Evolutionary conservation across 2,797 vertebrate genomes (phyloP).

Genomic region (Carduelis carduelis): DNA sequence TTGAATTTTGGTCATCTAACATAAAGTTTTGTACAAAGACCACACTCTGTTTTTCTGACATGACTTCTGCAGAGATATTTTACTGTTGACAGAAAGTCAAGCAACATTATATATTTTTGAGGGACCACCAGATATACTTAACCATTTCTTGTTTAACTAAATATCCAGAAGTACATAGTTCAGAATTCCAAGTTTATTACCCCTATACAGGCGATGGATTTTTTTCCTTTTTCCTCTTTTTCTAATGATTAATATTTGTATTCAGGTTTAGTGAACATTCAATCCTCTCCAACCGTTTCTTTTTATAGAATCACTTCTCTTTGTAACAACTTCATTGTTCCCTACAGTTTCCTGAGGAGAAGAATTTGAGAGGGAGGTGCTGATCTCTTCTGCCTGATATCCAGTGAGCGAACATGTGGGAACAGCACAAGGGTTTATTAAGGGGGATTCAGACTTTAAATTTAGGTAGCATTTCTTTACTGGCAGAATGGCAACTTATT

Average conservation of each 20-base stretch:
- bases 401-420: neutral
- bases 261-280: neutral
- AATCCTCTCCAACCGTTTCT: neutral
- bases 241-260: neutral
- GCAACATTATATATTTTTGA: neutral
- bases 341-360: neutral
- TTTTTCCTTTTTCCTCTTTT: neutral
- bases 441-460: neutral
- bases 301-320: neutral
- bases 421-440: neutral
- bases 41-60: neutral
- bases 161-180: neutral
- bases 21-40: neutral
- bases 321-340: neutral
- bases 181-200: neutral
- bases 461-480: neutral
- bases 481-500: neutral
- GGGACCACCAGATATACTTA: no score
- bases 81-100: neutral
- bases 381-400: neutral
- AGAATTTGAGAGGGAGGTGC: neutral
- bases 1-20: neutral
- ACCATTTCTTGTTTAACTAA: neutral
- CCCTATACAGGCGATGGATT: fast-evolving
- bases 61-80: neutral